Evolutionary conservation across 2,888 invertebrate genomes (phyloP), one percentile per base, ranked within the genome.

Genomic region (Drosophila mettleri): DNA sequence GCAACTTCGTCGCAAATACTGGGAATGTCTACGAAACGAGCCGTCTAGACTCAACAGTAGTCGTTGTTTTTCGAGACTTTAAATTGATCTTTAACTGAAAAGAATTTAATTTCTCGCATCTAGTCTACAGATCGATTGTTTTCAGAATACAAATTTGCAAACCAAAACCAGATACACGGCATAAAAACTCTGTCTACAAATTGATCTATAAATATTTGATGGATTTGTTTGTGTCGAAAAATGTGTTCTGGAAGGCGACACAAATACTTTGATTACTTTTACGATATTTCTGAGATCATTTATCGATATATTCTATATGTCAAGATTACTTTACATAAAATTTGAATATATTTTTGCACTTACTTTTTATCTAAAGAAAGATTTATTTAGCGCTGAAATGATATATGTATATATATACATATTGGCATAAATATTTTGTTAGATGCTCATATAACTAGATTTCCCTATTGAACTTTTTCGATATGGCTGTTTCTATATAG

Each of bases 1-100:
- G 84, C 64, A 70, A 76, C 75, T 69, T 77, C 80, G 69, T 66
- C 69, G 55, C 59, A 70, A 69, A 54, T 29, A 75, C 68, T 65
- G 62, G 49, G 59, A 65, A 78, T 73, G 65, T 70, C 73, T 53
- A 77, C 65, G 57, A 73, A 33, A 43, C 53, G 48, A 9, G 48
- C 39, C 16, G 36, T 27, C 14, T n/a, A 4, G n/a, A 9, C n/a
- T 0, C 24, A 45, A 31, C 22, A 49, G 49, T 34, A 18, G 29
- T 46, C 49, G n/a, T n/a, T 22, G 1, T n/a, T 22, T 20, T 10
- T 10, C n/a, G 1, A 34, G 33, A 0, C 12, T 1, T 46, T 29
- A 29, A 22, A 16, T 9, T 16, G 10, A n/a, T 45, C 10, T 41
- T 45, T 45, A 45, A 27, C 27, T 45, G 27, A 24, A 2, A 6